Conservation (phyloP, 2,797 vertebrate genomes). For the Clamator glandarius region DNA sequence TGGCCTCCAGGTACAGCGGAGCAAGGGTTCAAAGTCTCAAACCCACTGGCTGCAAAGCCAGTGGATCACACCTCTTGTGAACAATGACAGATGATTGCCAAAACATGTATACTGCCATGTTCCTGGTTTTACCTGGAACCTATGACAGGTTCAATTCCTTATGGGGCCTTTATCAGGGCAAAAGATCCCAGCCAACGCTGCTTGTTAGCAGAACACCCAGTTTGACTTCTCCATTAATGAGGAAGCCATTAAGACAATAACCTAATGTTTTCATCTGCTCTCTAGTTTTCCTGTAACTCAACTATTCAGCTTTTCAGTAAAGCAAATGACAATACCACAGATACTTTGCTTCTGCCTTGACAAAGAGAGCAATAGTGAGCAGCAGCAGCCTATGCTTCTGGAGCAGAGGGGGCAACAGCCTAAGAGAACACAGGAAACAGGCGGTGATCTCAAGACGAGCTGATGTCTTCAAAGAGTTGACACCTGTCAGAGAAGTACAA, state of each 20-base stretch:
- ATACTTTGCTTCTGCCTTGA: background rate
- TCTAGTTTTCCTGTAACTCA: background rate
- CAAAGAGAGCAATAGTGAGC: background rate
- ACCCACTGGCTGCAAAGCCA: background rate
- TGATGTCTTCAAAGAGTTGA: background rate
- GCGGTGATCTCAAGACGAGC: background rate
- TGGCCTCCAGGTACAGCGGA: background rate
- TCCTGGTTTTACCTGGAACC: background rate
- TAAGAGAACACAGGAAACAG: background rate
- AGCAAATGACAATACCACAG: background rate
- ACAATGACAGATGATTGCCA: rapidly evolving
- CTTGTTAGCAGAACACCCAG: background rate
- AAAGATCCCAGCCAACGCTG: background rate
- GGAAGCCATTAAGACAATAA: background rate
- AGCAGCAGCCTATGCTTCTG: background rate
- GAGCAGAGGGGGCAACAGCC: background rate
- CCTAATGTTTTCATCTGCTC: background rate
- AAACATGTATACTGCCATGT: rapidly evolving
- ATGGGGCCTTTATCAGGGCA: background rate
- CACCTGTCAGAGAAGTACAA: background rate
- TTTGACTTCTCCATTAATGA: background rate
- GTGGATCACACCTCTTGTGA: background rate
- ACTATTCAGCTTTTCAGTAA: background rate
- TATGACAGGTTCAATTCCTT: background rate
- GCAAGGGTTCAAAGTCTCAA: background rate